Evolutionary conservation across 1,140 invertebrate species (phyloP), one percentile per base, ranked within the genome.

Genomic region (Teleopsis dalmanni): DNA sequence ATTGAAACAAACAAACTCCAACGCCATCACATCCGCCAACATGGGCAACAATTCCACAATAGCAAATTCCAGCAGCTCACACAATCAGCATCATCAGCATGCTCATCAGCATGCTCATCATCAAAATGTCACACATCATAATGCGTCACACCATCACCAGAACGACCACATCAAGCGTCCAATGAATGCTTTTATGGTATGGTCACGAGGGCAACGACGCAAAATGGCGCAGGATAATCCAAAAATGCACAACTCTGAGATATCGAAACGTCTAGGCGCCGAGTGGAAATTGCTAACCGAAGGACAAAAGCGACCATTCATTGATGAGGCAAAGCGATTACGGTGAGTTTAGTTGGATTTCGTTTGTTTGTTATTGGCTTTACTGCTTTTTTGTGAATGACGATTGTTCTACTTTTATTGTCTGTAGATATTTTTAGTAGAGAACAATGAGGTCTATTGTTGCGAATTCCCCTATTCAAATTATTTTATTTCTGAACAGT

Each of bases 171-270:
- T 92, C 53, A 91, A 91, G 68, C 73, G 90, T 54, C 89, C 89
- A 7, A 92, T 93, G 90, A 93, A 92, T 70, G 89, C 89, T 4
- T 93, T 93, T 66, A 93, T 93, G 90, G 89, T 93, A 18, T 92
- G 89, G 89, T 92, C 89, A 3, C 72, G 89, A 36, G 88, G 87
- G 22, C 90, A 94, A 62, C 71, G 91, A 49, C 75, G 89, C 51
- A 93, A 97, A 77, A 98, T 98, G 88, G 93, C 95, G 4, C 90
- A 95, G 65, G 93, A 98, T 61, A 96, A 98, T 75, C 94, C 93
- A 2, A 96, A 97, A 74, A 96, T 97, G 93, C 92, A 95, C 73
- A 95, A 95, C 71, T 92, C 90, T 0, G 90, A 94, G 72, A 95
- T 95, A 52, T 92, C 88, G 18, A 95, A 95, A 72, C 75, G 88